phyloP scores from a whole-genome alignment of 2,888 invertebrate genomes.

The Dolomedes plantarius region DNA sequence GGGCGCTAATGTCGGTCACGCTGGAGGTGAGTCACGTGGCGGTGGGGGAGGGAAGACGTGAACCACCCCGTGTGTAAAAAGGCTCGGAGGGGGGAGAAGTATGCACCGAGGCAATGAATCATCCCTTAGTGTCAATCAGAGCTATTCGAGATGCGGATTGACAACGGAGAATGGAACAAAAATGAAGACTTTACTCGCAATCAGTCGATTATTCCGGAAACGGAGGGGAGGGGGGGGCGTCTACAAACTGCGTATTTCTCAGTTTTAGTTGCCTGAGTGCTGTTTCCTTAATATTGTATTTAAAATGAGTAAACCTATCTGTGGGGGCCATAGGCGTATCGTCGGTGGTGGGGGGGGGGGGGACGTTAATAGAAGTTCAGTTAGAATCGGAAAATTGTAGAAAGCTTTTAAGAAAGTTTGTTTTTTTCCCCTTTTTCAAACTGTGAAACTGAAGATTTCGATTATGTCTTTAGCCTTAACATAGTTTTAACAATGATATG shows the following conservation, averaged over 20 bases:
- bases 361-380: too few species aligned
- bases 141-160: constrained; percentile 43
- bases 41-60: not conserved
- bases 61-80: not conserved
- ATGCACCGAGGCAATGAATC: constrained; percentile 46
- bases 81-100: not conserved
- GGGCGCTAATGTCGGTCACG: constrained; percentile 20
- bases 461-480: too few species aligned
- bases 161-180: constrained; percentile 49
- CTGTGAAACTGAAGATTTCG: too few species aligned
- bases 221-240: constrained; percentile 8
- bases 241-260: not conserved
- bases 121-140: constrained; percentile 67
- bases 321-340: too few species aligned
- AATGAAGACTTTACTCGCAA: constrained; percentile 62
- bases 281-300: too few species aligned
- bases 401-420: too few species aligned
- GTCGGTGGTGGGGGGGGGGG: too few species aligned
- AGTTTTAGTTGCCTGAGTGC: too few species aligned
- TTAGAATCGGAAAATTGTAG: too few species aligned
- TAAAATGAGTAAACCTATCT: too few species aligned
- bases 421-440: too few species aligned
- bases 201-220: constrained; percentile 22
- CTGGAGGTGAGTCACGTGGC: constrained; percentile 64
- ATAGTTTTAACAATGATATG: too few species aligned